phyloP scores from a whole-genome alignment of 2,113 vertebrate genomes.

The Atractosteus spatula region DNA sequence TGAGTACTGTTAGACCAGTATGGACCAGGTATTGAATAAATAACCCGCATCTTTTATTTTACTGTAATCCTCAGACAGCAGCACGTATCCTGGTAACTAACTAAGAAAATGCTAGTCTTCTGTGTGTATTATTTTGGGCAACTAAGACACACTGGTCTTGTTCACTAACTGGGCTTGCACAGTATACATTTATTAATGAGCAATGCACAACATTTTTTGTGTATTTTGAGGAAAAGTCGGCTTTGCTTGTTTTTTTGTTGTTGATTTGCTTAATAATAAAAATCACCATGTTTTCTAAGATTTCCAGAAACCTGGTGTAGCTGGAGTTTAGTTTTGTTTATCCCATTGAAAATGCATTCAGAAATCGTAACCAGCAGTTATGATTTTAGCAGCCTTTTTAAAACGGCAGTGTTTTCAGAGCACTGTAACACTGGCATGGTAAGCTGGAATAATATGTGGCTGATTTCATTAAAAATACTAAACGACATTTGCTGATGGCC shows the following conservation, averaged over 20 bases:
- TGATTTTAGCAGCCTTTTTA: too few species aligned
- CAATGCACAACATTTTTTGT: neutral
- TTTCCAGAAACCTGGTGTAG: too few species aligned
- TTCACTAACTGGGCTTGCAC: slow-evolving; percentile 47
- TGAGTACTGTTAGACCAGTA: slow-evolving; percentile 61
- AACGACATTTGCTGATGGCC: too few species aligned
- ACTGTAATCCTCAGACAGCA: slow-evolving; percentile 6
- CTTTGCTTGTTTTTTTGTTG: neutral
- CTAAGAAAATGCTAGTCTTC: slow-evolving; percentile 21
- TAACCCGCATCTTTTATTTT: slow-evolving; percentile 1
- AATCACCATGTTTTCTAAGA: neutral
- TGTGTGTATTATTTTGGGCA: slow-evolving; percentile 14
- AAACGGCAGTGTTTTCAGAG: too few species aligned
- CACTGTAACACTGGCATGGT: too few species aligned
- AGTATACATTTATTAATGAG: neutral
- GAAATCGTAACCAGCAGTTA: too few species aligned
- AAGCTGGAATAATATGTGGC: too few species aligned
- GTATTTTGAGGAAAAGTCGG: neutral
- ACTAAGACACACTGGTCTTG: slow-evolving; percentile 9
- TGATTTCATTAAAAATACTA: too few species aligned
- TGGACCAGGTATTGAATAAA: neutral
- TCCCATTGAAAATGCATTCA: too few species aligned
- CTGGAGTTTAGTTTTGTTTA: too few species aligned
- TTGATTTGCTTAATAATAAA: too few species aligned
- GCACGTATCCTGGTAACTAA: neutral